A percentile compares a stretch with the other conserved stretches of the same genome.
Evolutionary conservation across 2,797 vertebrate genomes (phyloP).

Genomic region (Melopsittacus undulatus): DNA sequence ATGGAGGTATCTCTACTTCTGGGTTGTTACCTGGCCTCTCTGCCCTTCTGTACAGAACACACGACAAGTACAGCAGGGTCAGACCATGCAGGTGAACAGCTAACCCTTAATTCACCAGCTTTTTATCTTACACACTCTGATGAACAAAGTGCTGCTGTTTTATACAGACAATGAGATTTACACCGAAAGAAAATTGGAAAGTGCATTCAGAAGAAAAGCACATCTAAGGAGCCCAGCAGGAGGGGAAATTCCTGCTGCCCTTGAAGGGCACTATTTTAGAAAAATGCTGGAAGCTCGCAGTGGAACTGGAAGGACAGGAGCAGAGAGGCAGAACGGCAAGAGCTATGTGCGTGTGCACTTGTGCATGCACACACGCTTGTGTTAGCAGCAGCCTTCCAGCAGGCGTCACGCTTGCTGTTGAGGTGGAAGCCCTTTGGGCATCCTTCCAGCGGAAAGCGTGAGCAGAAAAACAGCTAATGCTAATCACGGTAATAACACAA

Average conservation of each 20-base stretch:
- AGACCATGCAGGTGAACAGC: rapidly evolving
- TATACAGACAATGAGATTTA: not conserved
- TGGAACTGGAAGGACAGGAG: not conserved
- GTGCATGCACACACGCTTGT: rapidly evolving
- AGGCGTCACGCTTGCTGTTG: not conserved
- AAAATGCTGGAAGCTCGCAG: not conserved
- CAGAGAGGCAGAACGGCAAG: not conserved
- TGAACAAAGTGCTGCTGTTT: not conserved
- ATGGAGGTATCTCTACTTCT: not conserved
- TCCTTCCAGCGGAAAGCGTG: not conserved
- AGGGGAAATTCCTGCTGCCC: not conserved
- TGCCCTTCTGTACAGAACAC: not conserved
- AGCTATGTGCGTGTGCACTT: rapidly evolving
- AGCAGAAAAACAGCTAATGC: not conserved
- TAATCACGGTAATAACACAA: slow-evolving; percentile 54
- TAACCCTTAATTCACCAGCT: not conserved
- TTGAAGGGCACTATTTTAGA: not conserved
- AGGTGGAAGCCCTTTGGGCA: not conserved
- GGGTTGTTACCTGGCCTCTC: not conserved
- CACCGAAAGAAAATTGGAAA: not conserved
- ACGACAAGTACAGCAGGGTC: not conserved
- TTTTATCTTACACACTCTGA: not conserved
- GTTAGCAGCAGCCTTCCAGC: not conserved
- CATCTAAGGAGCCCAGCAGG: not conserved
- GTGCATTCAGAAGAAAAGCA: not conserved